Percentiles rank a stretch among this genome's conserved stretches.
Evolutionary conservation across 2,888 invertebrate genomes (phyloP).

Genomic region (Notodonta dromedarius): DNA sequence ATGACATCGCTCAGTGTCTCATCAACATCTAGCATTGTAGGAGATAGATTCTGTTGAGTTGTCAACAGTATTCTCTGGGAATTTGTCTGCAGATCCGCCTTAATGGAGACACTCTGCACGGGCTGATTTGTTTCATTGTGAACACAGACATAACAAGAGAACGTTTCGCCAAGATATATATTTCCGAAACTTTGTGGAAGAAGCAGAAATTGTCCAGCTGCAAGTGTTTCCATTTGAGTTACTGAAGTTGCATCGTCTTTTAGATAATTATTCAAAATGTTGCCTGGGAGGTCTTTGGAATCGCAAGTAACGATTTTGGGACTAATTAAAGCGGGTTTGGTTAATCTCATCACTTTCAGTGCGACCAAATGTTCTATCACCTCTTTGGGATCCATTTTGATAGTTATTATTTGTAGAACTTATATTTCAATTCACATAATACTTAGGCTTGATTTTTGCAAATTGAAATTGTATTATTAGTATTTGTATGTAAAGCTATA

Average conservation of each 20-base stretch:
- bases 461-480: no score
- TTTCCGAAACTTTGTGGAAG: conserved; percentile 99
- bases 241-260: conserved; percentile 94
- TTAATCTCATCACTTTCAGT: conserved; percentile 95
- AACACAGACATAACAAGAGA: conserved; percentile 98
- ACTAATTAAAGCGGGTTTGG: conserved; percentile 94
- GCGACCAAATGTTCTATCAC: conserved; percentile 86
- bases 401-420: not conserved
- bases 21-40: conserved; percentile 87
- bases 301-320: conserved; percentile 93
- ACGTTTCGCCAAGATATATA: conserved; percentile 98
- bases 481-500: no score
- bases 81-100: conserved; percentile 97
- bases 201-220: conserved; percentile 95
- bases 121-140: conserved; percentile 96
- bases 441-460: no score
- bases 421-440: not conserved
- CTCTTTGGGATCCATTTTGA: conserved; percentile 84
- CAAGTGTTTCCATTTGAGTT: conserved; percentile 90
- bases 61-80: conserved; percentile 93
- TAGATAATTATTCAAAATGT: conserved; percentile 90
- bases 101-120: conserved; percentile 93
- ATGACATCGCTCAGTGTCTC: conserved; percentile 97
- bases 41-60: conserved; percentile 87
- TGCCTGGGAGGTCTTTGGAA: conserved; percentile 92